Percentiles rank a stretch among this genome's conserved stretches.
Evolutionary conservation across 2,888 invertebrate genomes (phyloP).

Genomic region (Salticus scenicus): DNA sequence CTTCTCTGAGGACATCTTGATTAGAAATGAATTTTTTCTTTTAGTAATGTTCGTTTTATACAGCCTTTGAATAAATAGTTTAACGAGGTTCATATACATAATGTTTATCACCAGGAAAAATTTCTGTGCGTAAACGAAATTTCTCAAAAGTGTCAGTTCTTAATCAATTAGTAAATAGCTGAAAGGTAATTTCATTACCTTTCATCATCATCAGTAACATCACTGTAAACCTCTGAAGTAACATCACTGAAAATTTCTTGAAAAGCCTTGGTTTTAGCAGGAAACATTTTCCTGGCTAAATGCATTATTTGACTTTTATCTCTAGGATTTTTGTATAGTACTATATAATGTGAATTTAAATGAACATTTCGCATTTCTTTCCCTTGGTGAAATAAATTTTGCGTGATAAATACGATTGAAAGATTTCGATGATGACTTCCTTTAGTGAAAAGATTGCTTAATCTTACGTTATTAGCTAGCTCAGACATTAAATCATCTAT

Average conservation of each 20-base stretch:
- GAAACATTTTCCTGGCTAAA: constrained; percentile 17
- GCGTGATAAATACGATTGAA: constrained; percentile 29
- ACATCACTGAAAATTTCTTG: constrained; percentile 16
- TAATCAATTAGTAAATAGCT: constrained; percentile 16
- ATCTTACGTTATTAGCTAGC: background rate
- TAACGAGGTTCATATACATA: constrained; percentile 19
- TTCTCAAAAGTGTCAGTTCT: background rate
- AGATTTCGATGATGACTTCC: constrained; percentile 34
- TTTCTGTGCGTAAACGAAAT: background rate
- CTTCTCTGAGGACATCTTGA: background rate
- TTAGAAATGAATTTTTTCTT: background rate
- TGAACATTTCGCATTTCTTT: constrained; percentile 31
- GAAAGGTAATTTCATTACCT: background rate
- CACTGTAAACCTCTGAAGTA: too few species aligned
- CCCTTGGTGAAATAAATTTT: too few species aligned
- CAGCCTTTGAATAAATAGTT: background rate
- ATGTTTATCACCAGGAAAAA: too few species aligned
- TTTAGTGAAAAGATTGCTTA: constrained; percentile 24
- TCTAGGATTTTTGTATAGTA: constrained; percentile 5
- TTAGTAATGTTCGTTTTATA: background rate
- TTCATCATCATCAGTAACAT: too few species aligned
- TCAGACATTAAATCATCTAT: constrained; percentile 32
- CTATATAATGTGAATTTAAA: constrained; percentile 27
- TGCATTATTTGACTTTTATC: too few species aligned
- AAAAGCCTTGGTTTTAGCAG: constrained; percentile 20